Evolutionary conservation across 2,113 vertebrate genomes (phyloP).

Genomic region (Myotis yumanensis): DNA sequence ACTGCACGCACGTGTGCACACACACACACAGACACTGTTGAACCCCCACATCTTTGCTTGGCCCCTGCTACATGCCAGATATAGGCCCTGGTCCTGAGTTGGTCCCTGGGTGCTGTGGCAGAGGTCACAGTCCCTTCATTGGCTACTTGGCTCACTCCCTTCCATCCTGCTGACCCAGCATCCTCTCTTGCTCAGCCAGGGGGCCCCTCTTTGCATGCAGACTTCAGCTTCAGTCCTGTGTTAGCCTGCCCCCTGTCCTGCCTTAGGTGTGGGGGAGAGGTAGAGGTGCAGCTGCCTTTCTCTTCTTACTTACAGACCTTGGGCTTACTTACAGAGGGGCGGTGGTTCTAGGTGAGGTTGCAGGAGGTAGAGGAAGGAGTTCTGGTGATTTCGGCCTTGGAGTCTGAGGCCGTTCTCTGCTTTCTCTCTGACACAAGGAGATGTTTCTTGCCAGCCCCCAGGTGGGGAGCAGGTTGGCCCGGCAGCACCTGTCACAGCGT

Average conservation of each 20-base stretch:
- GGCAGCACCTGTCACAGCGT: not conserved
- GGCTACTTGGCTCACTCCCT: not conserved
- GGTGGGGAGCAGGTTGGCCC: no score
- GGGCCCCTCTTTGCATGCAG: not conserved
- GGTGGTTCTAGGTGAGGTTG: not conserved
- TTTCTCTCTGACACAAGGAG: not conserved
- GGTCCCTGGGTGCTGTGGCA: not conserved
- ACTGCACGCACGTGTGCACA: no score
- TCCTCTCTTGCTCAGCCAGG: not conserved
- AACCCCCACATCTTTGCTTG: not conserved
- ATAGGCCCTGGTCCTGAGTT: not conserved
- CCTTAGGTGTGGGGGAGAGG: not conserved
- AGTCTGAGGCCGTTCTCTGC: not conserved
- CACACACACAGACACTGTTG: not conserved
- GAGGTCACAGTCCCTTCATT: not conserved
- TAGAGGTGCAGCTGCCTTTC: not conserved
- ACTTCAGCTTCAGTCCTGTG: no score
- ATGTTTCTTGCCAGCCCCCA: fast-evolving
- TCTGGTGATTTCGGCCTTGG: not conserved
- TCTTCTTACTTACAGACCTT: fast-evolving
- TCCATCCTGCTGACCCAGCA: not conserved
- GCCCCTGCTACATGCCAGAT: not conserved
- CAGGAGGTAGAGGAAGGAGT: not conserved
- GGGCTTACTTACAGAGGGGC: not conserved
- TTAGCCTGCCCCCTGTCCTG: not conserved